phyloP scores from a whole-genome alignment of 2,113 vertebrate genomes.

The Falco punctatus region DNA sequence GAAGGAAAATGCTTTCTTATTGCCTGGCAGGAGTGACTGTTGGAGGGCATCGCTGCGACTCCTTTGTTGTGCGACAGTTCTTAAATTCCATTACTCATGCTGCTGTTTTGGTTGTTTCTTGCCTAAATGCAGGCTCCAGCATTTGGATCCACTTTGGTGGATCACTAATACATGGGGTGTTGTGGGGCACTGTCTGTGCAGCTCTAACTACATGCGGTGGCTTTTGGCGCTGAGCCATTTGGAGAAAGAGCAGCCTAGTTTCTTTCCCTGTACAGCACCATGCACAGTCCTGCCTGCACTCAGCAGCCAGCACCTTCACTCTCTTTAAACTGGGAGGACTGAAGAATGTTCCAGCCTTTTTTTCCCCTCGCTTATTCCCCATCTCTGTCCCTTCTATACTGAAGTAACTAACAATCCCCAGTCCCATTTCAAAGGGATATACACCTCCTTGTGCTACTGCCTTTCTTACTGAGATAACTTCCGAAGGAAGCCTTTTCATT shows the following conservation, averaged over 20 bases:
- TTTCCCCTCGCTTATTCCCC: background rate
- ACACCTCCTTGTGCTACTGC: background rate
- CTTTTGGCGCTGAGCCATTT: background rate
- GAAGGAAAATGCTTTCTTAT: background rate
- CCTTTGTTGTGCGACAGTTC: background rate
- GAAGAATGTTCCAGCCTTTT: background rate
- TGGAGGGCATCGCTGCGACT: background rate
- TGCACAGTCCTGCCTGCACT: background rate
- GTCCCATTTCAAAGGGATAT: background rate
- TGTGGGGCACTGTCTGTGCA: background rate
- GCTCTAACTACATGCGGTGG: background rate
- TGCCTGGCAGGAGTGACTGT: background rate
- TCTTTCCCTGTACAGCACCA: background rate
- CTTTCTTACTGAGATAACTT: background rate
- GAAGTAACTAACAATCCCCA: background rate
- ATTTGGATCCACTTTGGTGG: background rate
- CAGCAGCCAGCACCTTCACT: background rate
- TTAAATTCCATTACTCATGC: background rate
- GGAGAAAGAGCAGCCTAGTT: background rate
- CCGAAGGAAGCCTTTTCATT: slow-evolving; percentile 28
- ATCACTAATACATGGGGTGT: background rate
- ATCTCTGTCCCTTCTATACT: background rate
- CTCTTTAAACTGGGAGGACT: background rate
- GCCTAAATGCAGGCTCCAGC: background rate
- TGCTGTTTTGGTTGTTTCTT: background rate